Conservation (phyloP, 2,888 invertebrate genomes). For the Caenorhabditis sinica region DNA sequence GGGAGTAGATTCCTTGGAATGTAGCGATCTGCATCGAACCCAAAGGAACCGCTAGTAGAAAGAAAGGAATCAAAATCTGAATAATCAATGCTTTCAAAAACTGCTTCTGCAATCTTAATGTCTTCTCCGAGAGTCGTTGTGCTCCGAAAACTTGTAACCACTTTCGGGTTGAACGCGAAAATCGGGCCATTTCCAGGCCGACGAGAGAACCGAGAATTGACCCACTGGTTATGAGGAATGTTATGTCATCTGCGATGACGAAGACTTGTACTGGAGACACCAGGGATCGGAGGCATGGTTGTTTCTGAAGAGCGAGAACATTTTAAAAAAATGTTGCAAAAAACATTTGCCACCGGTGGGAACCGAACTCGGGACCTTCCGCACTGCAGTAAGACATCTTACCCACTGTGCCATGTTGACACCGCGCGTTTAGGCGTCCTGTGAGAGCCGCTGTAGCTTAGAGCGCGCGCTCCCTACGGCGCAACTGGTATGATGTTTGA, state of each 20-base stretch:
- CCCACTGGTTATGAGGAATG: not conserved
- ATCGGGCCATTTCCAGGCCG: not conserved
- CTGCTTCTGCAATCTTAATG: not conserved
- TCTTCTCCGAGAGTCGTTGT: not conserved
- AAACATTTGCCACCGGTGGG: not conserved
- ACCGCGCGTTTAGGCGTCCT: no score
- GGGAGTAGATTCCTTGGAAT: not conserved
- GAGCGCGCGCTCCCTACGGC: no score
- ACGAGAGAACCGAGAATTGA: not conserved
- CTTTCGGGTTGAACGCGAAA: not conserved
- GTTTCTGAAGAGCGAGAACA: not conserved
- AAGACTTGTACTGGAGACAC: not conserved
- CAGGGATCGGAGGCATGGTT: not conserved
- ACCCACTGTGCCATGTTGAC: no score
- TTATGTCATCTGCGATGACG: not conserved
- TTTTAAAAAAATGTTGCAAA: no score
- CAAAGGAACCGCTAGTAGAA: not conserved
- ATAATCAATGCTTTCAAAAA: not conserved
- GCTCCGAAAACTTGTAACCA: no score
- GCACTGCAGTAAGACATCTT: no score
- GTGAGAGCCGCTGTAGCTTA: no score
- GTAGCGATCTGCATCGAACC: not conserved
- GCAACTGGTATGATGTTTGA: no score
- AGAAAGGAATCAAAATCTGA: not conserved
- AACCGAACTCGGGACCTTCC: not conserved